Percentiles rank a stretch among this genome's conserved stretches.
Conservation (phyloP, 2,797 vertebrate species). For the Trichosurus vulpecula region DNA sequence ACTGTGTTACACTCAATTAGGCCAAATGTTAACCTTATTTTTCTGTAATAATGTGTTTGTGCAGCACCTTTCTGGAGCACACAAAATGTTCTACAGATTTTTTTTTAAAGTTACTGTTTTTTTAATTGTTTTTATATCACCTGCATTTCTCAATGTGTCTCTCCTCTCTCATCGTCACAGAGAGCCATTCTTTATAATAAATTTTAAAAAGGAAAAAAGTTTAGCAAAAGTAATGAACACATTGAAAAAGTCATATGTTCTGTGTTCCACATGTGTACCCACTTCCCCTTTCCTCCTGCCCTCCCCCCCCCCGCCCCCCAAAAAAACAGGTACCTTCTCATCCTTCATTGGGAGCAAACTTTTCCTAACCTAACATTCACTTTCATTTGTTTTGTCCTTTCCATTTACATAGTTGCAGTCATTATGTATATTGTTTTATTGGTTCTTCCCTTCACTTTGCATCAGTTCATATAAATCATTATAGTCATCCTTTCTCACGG, state of each 20-base stretch:
- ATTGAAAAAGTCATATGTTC: not conserved
- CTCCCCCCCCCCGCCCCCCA: not conserved
- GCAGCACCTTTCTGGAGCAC: conserved; percentile 50
- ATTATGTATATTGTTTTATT: not conserved
- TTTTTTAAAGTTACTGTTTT: not conserved
- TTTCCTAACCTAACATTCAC: not conserved
- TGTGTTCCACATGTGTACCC: not conserved
- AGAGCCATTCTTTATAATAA: not conserved
- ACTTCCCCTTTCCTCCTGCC: not conserved
- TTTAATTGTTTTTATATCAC: not conserved
- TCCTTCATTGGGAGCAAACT: not conserved
- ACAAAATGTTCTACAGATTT: conserved; percentile 34
- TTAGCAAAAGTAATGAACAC: not conserved
- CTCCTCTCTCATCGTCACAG: not conserved
- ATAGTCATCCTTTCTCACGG: not conserved
- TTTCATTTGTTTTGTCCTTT: not conserved
- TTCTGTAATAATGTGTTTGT: conserved; percentile 69
- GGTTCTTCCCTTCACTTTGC: not conserved
- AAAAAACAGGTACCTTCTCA: not conserved
- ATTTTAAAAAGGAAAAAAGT: not conserved
- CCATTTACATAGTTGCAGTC: not conserved
- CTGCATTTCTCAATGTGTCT: not conserved
- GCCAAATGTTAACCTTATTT: conserved; percentile 74
- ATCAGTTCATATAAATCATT: not conserved
- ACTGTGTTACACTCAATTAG: conserved; percentile 67